Evolutionary conservation across 2,797 vertebrate species (phyloP).

Genomic region (Microtus agrestis): DNA sequence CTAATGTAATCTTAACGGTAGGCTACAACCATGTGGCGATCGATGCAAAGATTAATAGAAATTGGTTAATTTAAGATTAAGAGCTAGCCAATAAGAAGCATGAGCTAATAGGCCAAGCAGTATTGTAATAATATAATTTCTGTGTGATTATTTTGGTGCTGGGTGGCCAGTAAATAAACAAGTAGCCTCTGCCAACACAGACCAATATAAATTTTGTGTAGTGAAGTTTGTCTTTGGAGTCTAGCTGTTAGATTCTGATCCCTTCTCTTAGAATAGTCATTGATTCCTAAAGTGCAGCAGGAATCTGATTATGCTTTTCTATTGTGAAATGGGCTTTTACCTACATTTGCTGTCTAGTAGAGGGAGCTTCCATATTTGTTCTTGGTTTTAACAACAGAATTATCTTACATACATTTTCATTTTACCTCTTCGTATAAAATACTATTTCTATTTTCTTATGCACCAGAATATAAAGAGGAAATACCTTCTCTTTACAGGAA

Average conservation of each 20-base stretch:
- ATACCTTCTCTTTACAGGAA: not conserved
- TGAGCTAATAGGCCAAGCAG: too few relatives aligned
- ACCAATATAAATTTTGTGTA: not conserved
- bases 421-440: not conserved
- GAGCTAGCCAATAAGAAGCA: too few relatives aligned
- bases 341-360: not conserved
- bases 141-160: too few relatives aligned
- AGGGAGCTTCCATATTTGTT: not conserved
- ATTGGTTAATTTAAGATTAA: too few relatives aligned
- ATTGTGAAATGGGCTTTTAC: not conserved
- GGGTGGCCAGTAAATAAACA: too few relatives aligned
- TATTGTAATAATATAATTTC: too few relatives aligned
- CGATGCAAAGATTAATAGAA: too few relatives aligned
- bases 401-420: not conserved
- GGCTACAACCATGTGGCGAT: too few relatives aligned
- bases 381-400: not conserved
- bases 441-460: not conserved
- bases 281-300: slow-evolving; percentile 15
- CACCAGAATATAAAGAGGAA: not conserved
- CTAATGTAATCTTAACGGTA: too few relatives aligned
- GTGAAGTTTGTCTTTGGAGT: not conserved
- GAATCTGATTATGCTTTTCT: not conserved
- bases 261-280: not conserved
- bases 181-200: not conserved
- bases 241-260: not conserved